Evolutionary conservation across 2,888 invertebrate genomes (phyloP), one percentile per base, ranked within the genome.

Genomic region (Drosophila siamana): DNA sequence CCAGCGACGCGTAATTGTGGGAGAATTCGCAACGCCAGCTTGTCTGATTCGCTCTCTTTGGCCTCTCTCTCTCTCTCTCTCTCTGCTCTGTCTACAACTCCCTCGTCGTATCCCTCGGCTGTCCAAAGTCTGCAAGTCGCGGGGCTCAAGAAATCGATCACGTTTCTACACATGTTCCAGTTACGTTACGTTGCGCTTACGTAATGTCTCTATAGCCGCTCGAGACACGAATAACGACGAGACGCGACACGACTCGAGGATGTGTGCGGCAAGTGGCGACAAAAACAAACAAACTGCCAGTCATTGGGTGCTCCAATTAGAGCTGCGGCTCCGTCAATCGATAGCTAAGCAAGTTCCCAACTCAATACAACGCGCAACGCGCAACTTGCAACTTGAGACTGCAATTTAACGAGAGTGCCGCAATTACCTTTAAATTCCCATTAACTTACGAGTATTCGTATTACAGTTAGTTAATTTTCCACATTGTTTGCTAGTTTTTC

Each of bases 151-250:
- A 84, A 85, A 85, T 85, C 89, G 89, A 86, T 86, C 86, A 86
- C 86, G 86, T 86, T 72, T 89, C 89, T 74, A 89, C 87, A 88
- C 89, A 89, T 86, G 88, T 75, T 74, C 84, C 74, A 80, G 61
- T 88, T 82, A 86, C 73, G 76, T 82, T 89, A 81, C 80, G 80
- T 22, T 55, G 65, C 72, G 86, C 74, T 82, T 88, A 82, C 88
- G 88, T 82, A 86, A 87, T 80, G 78, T 62, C 54, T 36, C 30
- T 26, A n/a, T 11, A 33, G 44, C 28, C 13, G 16, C 22, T 22
- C 48, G 13, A 33, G 28, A 28, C 28, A 19, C 30, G 36, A n/a
- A 19, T 19, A 4, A 8, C 44, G 7, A n/a, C 48, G 7, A 6
- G 19, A 19, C 19, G 19, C 28, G 50, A 38, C 41, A 16, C 30